Percentiles rank a stretch among this genome's conserved stretches.
These are phyloP conservation scores for Vollenhovia emeryi DNA, from an alignment of 1,140 invertebrate genomes.

Conservation along the genomic window DNA sequence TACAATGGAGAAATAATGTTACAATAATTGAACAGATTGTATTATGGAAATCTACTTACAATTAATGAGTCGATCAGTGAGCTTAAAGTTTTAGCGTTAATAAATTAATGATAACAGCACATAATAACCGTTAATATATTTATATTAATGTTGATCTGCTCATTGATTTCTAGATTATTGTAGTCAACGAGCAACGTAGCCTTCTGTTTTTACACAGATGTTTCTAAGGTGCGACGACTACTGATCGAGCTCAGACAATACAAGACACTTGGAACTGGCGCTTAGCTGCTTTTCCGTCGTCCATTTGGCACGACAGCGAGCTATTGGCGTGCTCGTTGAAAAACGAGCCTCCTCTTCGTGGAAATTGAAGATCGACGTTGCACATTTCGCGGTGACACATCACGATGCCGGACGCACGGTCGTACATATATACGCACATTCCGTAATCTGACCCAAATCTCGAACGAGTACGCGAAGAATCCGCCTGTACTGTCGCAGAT, in stretches of 20 bases:
- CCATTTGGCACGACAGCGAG: conserved; percentile 39
- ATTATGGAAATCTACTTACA: not conserved
- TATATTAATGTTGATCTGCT: not conserved
- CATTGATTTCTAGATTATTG: not conserved
- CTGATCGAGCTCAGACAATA: conserved; percentile 3
- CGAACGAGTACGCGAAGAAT: conserved; percentile 53
- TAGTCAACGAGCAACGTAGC: not conserved
- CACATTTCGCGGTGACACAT: conserved; percentile 50
- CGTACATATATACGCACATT: conserved; percentile 52
- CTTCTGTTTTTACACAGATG: not conserved
- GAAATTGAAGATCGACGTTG: conserved; percentile 43
- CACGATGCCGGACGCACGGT: conserved; percentile 13
- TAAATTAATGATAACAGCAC: not conserved
- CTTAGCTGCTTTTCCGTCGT: conserved; percentile 1
- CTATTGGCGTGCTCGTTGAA: conserved; percentile 19
- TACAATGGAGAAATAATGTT: not conserved
- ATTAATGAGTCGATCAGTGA: not conserved
- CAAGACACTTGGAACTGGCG: conserved; percentile 14
- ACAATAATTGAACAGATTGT: conserved; percentile 1
- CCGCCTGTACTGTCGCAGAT: conserved; percentile 73
- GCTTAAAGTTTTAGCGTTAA: conserved; percentile 4
- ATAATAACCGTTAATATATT: not conserved
- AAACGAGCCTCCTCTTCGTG: conserved; percentile 60
- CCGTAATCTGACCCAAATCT: conserved; percentile 82
- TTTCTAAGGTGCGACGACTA: not conserved